A percentile compares a stretch with the other conserved stretches of the same genome.
Conservation (phyloP, 92 coral and sea anemone genomes). For the Zoanthus solanderi region DNA sequence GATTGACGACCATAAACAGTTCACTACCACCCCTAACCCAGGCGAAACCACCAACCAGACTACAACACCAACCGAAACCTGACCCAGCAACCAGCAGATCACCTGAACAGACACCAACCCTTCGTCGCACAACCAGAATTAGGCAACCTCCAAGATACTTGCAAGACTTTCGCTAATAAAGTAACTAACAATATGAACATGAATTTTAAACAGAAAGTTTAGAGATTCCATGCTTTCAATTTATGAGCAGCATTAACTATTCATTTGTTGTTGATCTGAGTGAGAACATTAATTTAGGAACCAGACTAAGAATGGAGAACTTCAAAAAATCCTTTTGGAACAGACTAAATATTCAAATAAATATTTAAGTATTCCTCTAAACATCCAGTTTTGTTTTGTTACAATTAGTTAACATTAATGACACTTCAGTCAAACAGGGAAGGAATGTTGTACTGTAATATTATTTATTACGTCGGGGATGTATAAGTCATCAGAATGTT, state of each 20-base stretch:
- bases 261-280: not conserved
- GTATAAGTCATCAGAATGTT: too few species aligned
- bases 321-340: not conserved
- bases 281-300: not conserved
- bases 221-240: not conserved
- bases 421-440: slow-evolving; percentile 1
- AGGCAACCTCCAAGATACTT: slow-evolving; percentile 5
- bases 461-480: too few species aligned
- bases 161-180: not conserved
- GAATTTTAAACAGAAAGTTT: not conserved
- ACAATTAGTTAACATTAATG: not conserved
- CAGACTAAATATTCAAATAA: too few species aligned
- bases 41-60: not conserved
- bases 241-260: not conserved
- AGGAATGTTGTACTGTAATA: not conserved
- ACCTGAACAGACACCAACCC: not conserved
- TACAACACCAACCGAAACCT: not conserved
- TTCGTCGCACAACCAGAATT: not conserved
- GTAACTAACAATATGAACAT: not conserved
- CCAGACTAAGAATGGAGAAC: not conserved
- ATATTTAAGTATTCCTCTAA: not conserved
- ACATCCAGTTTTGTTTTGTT: not conserved
- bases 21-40: not conserved
- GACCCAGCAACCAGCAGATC: not conserved
- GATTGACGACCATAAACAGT: not conserved